Evolutionary conservation across 2,797 vertebrate species (phyloP), one percentile per base, ranked within the genome.

Genomic region (Cynodonichthys magdalenae): DNA sequence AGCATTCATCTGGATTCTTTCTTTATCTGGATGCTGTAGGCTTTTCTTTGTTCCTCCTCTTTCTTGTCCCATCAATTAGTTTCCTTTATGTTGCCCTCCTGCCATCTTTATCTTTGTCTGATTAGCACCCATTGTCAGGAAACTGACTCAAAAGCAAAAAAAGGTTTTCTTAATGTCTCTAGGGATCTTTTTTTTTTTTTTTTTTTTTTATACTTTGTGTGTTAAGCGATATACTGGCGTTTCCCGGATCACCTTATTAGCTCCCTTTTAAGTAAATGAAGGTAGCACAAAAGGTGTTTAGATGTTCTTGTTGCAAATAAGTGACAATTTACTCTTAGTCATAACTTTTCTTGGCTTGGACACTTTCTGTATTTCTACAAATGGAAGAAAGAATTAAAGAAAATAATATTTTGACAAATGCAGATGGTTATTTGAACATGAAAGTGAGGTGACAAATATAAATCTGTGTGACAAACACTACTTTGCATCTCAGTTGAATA

Each of bases 121-220:
- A 79, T 80, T 70, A 51, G 59, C 65, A 15, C 29, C 66, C 14
- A 27, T 67, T 60, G 71, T 78, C 63, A 67, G 44, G 54, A 75
- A 68, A 50, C 53, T 27, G 49, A 15, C 53, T 71, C 44, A n/a
- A 70, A 67, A 69, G 24, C 24, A 24, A 24, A 45, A 68, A 59
- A 62, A 34, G 58, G 48, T 78, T 53, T 64, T 17, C 51, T 51
- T 59, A 52, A 18, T 61, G 19, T 61, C 57, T 65, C 59, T 1
- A 14, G 54, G 57, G 46, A 46, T 62, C 55, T 17, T 24, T 65
- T 60, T 44, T 36, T 48, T 55, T 41, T 4, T 29, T 39, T 31
- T 45, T 3, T 39, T 46, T 58, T 36, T 10, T 36, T 10, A 31
- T 2, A 31, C 31, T 36, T 10, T 36, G 34, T 36, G 34, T 36